A percentile compares a stretch with the other conserved stretches of the same genome.
Evolutionary conservation across 1,140 invertebrate genomes (phyloP).

Genomic region (Cotesia vestalis): DNA sequence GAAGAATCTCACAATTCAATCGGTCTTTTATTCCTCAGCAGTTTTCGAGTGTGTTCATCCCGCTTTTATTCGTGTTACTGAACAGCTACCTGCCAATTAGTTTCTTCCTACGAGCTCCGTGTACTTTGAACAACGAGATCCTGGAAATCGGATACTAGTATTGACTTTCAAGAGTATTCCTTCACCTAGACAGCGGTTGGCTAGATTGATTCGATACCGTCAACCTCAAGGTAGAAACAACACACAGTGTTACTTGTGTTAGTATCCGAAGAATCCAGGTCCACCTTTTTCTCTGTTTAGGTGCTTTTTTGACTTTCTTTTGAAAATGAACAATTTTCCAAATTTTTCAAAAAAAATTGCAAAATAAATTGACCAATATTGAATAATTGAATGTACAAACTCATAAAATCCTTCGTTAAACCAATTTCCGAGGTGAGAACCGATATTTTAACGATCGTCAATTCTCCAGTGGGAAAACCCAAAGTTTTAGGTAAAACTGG

Average conservation of each 20-base stretch:
- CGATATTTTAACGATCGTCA: slow-evolving; percentile 29
- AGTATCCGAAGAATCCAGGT: too few species aligned
- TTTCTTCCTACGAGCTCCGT: slow-evolving; percentile 35
- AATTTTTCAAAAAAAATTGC: too few species aligned
- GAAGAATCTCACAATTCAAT: too few species aligned
- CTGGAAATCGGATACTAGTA: slow-evolving; percentile 43
- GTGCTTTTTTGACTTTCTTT: too few species aligned
- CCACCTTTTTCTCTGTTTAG: too few species aligned
- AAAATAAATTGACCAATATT: too few species aligned
- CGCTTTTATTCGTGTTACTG: slow-evolving; percentile 16
- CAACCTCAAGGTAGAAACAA: neutral
- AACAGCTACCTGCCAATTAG: slow-evolving; percentile 44
- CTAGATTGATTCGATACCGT: slow-evolving; percentile 15
- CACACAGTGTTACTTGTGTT: neutral
- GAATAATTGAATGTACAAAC: too few species aligned
- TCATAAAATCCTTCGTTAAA: neutral
- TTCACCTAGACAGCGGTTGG: slow-evolving; percentile 13
- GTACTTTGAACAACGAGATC: slow-evolving; percentile 46
- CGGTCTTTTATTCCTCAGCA: neutral
- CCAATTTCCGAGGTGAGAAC: neutral
- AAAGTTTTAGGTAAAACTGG: slow-evolving; percentile 11
- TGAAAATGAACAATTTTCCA: too few species aligned
- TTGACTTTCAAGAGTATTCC: slow-evolving; percentile 49
- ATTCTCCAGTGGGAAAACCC: slow-evolving; percentile 24
- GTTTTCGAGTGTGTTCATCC: neutral